Conservation (phyloP, 2,113 vertebrate genomes). For the Tragelaphus imberbis region DNA sequence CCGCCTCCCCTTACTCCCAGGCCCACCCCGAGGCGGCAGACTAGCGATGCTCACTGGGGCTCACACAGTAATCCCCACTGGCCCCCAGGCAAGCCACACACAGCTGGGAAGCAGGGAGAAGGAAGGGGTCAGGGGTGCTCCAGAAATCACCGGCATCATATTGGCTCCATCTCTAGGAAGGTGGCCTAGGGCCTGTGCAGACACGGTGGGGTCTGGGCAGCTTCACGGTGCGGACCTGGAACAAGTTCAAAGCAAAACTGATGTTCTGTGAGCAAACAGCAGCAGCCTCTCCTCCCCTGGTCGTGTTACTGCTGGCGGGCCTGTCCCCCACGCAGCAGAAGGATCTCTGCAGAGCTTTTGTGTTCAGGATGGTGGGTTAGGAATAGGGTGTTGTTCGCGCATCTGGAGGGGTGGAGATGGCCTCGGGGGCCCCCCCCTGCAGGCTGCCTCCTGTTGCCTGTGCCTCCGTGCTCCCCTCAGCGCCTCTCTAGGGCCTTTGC, state of each 20-base stretch:
- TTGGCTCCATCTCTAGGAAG: background rate
- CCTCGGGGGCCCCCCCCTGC: background rate
- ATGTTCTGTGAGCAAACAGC: background rate
- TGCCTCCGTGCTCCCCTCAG: background rate
- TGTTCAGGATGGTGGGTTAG: background rate
- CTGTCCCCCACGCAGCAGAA: background rate
- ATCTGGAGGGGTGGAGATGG: background rate
- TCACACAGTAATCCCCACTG: background rate
- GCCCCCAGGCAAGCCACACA: background rate
- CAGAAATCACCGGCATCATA: background rate
- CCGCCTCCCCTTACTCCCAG: background rate
- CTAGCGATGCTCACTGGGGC: background rate
- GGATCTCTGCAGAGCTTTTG: background rate
- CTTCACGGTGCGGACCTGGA: background rate
- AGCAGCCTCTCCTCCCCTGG: background rate
- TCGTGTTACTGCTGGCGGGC: background rate
- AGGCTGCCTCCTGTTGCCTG: background rate
- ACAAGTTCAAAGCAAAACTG: background rate
- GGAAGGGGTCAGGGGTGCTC: background rate
- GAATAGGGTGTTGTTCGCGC: background rate
- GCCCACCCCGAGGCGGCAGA: background rate
- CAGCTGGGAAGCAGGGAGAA: background rate
- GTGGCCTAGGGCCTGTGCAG: no score
- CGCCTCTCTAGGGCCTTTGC: background rate
- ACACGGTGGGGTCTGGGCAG: background rate